Evolutionary conservation across 2,797 vertebrate genomes (phyloP).

Genomic region (Taeniopygia guttata): DNA sequence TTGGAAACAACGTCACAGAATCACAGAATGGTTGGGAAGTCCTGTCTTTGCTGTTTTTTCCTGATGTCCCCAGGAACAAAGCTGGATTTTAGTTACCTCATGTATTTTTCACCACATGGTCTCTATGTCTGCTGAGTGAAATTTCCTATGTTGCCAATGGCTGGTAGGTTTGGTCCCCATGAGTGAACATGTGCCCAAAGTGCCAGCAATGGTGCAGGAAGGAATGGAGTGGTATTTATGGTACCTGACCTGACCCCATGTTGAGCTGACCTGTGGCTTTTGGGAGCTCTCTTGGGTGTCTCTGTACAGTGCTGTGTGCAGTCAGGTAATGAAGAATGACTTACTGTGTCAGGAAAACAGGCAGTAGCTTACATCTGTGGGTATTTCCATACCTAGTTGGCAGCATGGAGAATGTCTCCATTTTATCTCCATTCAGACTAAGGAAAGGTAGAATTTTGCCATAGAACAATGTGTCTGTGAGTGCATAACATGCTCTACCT

Average conservation of each 20-base stretch:
- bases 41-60: neutral
- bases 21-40: neutral
- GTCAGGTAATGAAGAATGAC: neutral
- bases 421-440: neutral
- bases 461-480: neutral
- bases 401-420: neutral
- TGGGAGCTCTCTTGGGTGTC: neutral
- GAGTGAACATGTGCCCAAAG: neutral
- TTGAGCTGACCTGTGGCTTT: neutral
- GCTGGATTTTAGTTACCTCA: neutral
- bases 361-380: neutral
- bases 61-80: neutral
- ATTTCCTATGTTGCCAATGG: rapidly evolving
- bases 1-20: neutral
- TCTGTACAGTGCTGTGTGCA: neutral
- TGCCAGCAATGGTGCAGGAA: neutral
- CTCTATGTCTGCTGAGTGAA: neutral
- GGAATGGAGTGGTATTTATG: neutral
- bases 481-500: neutral
- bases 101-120: neutral
- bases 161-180: neutral
- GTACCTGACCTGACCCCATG: neutral
- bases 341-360: neutral
- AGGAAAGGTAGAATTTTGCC: neutral
- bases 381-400: neutral